phyloP scores from a whole-genome alignment of 2,113 vertebrate species.

The Collichthys lucidus region DNA sequence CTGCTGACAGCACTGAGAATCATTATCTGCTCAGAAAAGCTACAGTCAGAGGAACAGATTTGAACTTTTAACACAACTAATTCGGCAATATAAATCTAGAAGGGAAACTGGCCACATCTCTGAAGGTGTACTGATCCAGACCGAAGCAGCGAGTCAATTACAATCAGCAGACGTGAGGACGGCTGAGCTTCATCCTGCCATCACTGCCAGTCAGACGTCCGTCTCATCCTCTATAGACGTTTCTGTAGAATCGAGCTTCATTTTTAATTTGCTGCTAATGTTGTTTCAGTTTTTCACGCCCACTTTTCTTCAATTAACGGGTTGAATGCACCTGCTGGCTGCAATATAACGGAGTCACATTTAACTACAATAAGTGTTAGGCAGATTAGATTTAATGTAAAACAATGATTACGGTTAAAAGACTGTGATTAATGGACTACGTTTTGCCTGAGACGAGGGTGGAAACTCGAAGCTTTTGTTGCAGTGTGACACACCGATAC shows the following conservation, averaged over 20 bases:
- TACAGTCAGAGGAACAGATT: neutral
- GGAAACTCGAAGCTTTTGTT: neutral
- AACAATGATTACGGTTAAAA: neutral
- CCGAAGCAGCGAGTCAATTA: neutral
- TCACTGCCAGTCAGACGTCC: neutral
- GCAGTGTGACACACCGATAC: neutral
- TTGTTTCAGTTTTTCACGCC: neutral
- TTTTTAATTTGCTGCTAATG: neutral
- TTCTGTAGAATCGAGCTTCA: neutral
- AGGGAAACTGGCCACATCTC: neutral
- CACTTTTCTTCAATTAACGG: neutral
- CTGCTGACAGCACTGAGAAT: no score
- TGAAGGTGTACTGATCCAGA: neutral
- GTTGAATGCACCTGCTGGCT: neutral
- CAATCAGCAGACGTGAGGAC: neutral
- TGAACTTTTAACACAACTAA: neutral
- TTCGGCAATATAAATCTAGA: neutral
- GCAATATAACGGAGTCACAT: neutral
- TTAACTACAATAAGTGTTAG: neutral
- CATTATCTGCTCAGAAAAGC: neutral
- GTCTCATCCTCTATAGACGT: neutral
- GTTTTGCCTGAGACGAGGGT: neutral
- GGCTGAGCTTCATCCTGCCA: neutral
- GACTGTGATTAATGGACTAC: conserved; percentile 1
- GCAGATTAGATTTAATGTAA: neutral